Conservation (phyloP, 2,113 vertebrate genomes). For the Lota lota region DNA sequence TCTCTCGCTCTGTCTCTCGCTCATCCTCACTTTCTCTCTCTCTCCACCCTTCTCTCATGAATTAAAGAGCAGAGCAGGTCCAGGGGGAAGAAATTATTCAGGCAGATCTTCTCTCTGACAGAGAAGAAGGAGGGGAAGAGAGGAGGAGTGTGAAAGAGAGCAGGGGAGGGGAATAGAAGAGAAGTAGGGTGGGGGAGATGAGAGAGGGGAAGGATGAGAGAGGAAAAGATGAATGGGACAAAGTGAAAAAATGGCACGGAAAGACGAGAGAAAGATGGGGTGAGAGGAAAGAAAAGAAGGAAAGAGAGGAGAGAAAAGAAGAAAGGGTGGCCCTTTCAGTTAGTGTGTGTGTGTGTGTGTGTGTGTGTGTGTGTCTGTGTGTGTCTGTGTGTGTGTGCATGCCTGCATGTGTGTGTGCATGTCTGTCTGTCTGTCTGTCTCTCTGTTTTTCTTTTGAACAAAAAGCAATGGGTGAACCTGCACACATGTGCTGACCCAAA, state of each 20-base stretch:
- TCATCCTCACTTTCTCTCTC: constrained; percentile 7
- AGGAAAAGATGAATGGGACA: constrained; percentile 23
- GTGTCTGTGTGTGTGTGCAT: neutral
- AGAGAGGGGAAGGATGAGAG: neutral
- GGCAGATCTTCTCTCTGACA: constrained; percentile 69
- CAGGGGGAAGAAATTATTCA: constrained; percentile 72
- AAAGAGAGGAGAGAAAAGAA: constrained; percentile 22
- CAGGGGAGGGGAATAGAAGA: constrained; percentile 5
- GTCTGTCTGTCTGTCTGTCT: neutral
- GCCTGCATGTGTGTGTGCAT: neutral
- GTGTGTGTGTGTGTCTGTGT: constrained; percentile 1
- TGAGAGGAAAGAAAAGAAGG: constrained; percentile 3
- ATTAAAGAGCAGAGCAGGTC: constrained; percentile 71
- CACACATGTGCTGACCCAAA: no score
- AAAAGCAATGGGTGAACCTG: no score
- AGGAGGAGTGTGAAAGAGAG: neutral
- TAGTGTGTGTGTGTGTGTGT: neutral
- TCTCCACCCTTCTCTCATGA: constrained; percentile 56
- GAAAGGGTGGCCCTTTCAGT: constrained; percentile 16
- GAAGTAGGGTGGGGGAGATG: neutral
- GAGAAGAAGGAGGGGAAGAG: constrained; percentile 50
- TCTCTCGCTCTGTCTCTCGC: neutral
- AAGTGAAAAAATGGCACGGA: neutral
- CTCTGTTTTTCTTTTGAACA: neutral
- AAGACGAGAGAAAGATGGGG: neutral